phyloP scores from a whole-genome alignment of 2,888 invertebrate genomes.

The Saturnia pavonia region DNA sequence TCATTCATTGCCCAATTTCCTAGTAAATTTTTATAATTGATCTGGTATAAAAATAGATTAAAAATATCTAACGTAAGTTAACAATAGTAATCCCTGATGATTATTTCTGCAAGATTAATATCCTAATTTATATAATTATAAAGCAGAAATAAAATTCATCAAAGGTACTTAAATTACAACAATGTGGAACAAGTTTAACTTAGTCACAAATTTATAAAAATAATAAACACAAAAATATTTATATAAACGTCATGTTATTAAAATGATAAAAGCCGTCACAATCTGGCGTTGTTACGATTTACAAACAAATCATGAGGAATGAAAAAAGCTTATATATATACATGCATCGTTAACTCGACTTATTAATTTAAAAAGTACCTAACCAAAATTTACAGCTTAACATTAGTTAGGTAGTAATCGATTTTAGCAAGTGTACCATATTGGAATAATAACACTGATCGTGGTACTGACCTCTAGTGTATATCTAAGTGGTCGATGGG shows the following conservation, averaged over 20 bases:
- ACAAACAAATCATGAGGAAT: conserved; percentile 2
- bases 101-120: background rate
- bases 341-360: background rate
- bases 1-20: background rate
- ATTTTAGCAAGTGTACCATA: conserved; percentile 73
- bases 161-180: background rate
- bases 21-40: background rate
- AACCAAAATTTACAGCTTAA: conserved; percentile 50
- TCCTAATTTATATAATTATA: too few species aligned
- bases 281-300: background rate
- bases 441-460: conserved; percentile 66
- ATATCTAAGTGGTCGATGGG: conserved; percentile 45
- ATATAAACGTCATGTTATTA: conserved; percentile 1
- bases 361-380: conserved; percentile 4
- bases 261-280: background rate
- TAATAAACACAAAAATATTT: background rate
- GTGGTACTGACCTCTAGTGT: conserved; percentile 55
- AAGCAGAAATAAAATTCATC: background rate
- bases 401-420: conserved; percentile 71
- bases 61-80: background rate
- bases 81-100: background rate
- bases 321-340: conserved; percentile 5
- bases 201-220: background rate
- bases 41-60: background rate
- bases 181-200: background rate